Evolutionary conservation across 2,113 vertebrate genomes (phyloP), one percentile per base, ranked within the genome.

Genomic region (Oreochromis niloticus): DNA sequence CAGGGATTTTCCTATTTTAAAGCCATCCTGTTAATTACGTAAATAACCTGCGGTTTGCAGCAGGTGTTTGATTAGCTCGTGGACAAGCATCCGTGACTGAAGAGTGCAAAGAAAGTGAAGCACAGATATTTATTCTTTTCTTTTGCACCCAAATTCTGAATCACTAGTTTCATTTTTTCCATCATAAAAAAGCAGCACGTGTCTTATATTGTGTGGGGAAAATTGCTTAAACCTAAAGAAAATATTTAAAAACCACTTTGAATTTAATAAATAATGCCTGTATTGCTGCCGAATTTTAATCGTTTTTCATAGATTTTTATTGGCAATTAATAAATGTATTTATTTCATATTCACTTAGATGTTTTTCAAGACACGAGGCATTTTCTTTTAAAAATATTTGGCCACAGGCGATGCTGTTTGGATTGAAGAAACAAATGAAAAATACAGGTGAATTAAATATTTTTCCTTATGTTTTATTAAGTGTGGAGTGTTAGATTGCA

Each of bases 1-100:
- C 36, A 19, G 43, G 4, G 1, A 24, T 90, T 84, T 61, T 39
- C 36, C 36, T 34, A 9, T 22, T 56, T 52, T 55, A 43, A 54
- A 83, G 30, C 9, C n/a, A 43, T 7, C 36, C 11, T n/a, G 57
- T 17, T 55, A 82, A 63, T 22, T 2, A 39, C 9, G 11, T 2
- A 36, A 30, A 66, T 57, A 19, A 73, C 30, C 22, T 54, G 9
- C 50, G 32, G 68, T 66, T 84, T 54, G 6, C 61, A 87, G 91
- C 93, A 93, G 92, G 91, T 93, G 93, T 83, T 39, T 88, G 75
- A 59, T 80, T 80, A 75, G 3, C 9, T 83, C 55, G 52, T 82
- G 80, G 41, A 24, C 22, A 71, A 80, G 73, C 79, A 50, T 22
- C 55, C 80, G 63, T 22, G 46, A 73, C 41, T 22, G 27, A 78